These are phyloP conservation scores for Rattus norvegicus DNA, from an alignment of 2,113 vertebrate genomes.

Conservation along the genomic window DNA sequence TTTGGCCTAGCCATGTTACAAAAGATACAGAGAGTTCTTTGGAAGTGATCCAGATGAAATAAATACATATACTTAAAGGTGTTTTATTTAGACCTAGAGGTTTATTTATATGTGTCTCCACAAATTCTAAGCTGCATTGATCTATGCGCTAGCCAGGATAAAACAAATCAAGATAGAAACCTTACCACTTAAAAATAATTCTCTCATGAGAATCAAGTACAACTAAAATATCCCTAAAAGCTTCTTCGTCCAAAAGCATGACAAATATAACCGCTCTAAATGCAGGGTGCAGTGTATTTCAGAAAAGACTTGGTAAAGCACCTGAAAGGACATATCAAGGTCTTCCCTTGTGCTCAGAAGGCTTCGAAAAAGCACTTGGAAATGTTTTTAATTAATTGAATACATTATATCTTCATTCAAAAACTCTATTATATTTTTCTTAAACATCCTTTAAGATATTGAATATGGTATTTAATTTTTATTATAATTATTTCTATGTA, in stretches of 20 bases:
- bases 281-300: conserved; percentile 10
- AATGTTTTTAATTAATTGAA: not conserved
- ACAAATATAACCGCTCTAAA: conserved; percentile 49
- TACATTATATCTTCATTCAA: not conserved
- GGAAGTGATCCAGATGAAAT: conserved; percentile 66
- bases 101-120: conserved; percentile 78
- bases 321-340: not conserved
- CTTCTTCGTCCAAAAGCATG: conserved; percentile 41
- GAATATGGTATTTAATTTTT: not conserved
- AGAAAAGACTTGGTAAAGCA: not conserved
- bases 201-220: conserved; percentile 42
- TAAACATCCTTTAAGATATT: not conserved
- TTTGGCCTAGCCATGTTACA: conserved; percentile 14
- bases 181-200: conserved; percentile 66
- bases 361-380: conserved; percentile 10
- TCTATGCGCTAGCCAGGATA: conserved; percentile 77
- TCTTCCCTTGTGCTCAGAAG: not conserved
- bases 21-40: conserved; percentile 54
- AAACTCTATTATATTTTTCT: not conserved
- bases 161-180: conserved; percentile 75
- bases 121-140: conserved; percentile 81
- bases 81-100: conserved; percentile 79
- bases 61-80: conserved; percentile 66
- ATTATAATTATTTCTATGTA: not conserved
- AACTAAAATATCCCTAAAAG: conserved; percentile 75